Evolutionary conservation across 2,797 vertebrate species (phyloP), one percentile per base, ranked within the genome.

Genomic region (Thunnus albacares): DNA sequence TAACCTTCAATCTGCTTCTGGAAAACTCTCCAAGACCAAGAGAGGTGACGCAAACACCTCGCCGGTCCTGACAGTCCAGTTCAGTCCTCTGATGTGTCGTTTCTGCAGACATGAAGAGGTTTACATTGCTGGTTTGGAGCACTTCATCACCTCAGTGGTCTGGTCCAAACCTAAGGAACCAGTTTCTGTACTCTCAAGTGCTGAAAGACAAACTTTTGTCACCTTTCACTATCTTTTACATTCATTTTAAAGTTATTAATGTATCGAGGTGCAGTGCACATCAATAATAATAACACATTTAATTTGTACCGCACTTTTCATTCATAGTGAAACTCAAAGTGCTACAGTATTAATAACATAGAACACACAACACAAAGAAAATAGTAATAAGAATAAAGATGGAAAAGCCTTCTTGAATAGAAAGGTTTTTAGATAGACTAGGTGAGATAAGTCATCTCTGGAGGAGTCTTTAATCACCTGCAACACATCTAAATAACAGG

Each of bases 141-240:
- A 62, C 41, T 60, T 80, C 51, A 12, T 55, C 20, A 30, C 30
- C 64, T 58, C 52, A 70, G 43, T 26, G 47, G 71, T 67, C 56
- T 28, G 43, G 41, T 70, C 30, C 47, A 76, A 69, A 74, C 57
- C 56, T 57, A 17, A 65, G 22, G 79, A 70, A 71, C 41, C 10
- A 41, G 60, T 61, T 2, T 38, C 17, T 75, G 18, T 38, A 62
- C 59, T 57, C 64, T 64, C 38, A 47, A 30, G 9, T 43, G 41
- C 41, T 43, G 41, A 43, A 43, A 43, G 4, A 43, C 41, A 43
- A 43, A 43, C 41, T 43, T 43, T 14, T 9, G 13, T 14, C 41
- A 13, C 41, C 35, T 22, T 53, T 55, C 24, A 24, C 51, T n/a
- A 1, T 43, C 12, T 4, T 38, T 35, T 18, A 43, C 41, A 43